Conservation (phyloP, 2,888 invertebrate genomes). For the Bellardia pandia region DNA sequence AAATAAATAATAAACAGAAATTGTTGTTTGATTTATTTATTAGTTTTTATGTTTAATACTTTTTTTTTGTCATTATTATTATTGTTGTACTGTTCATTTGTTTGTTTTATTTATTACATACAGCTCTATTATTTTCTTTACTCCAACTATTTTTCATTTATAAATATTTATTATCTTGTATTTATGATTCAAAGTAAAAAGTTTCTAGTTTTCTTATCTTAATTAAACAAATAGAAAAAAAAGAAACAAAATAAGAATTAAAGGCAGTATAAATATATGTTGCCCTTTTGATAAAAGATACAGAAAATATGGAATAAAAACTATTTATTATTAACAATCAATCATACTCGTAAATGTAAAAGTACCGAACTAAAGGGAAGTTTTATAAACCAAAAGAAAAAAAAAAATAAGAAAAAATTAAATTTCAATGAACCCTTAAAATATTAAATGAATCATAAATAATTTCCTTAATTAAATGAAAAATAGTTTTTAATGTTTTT, state of each 20-base stretch:
- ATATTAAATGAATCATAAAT: slow-evolving; percentile 21
- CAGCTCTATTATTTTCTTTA: slow-evolving; percentile 46
- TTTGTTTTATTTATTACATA: slow-evolving; percentile 52
- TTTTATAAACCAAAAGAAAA: background rate
- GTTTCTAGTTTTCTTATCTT: slow-evolving; percentile 59
- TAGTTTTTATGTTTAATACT: slow-evolving; percentile 54
- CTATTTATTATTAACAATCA: slow-evolving; percentile 34
- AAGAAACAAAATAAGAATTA: background rate
- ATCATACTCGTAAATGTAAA: slow-evolving; percentile 41
- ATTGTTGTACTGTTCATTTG: slow-evolving; percentile 33
- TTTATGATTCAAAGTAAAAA: slow-evolving; percentile 63
- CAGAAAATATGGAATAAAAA: background rate
- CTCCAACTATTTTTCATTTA: slow-evolving; percentile 59
- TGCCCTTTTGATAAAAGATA: slow-evolving; percentile 42
- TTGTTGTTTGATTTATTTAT: slow-evolving; percentile 74
- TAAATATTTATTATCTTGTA: slow-evolving; percentile 59
- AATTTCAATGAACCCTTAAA: slow-evolving; percentile 29
- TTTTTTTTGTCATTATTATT: slow-evolving; percentile 30
- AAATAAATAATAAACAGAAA: slow-evolving; percentile 72
- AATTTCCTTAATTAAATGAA: slow-evolving; percentile 44
- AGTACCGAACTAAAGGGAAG: slow-evolving; percentile 7
- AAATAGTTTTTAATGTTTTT: slow-evolving; percentile 28
- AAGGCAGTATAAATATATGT: slow-evolving; percentile 18
- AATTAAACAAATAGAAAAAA: slow-evolving; percentile 50
- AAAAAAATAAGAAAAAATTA: background rate